Conservation (phyloP, 2,888 invertebrate genomes). For the Corythucha ciliata region DNA sequence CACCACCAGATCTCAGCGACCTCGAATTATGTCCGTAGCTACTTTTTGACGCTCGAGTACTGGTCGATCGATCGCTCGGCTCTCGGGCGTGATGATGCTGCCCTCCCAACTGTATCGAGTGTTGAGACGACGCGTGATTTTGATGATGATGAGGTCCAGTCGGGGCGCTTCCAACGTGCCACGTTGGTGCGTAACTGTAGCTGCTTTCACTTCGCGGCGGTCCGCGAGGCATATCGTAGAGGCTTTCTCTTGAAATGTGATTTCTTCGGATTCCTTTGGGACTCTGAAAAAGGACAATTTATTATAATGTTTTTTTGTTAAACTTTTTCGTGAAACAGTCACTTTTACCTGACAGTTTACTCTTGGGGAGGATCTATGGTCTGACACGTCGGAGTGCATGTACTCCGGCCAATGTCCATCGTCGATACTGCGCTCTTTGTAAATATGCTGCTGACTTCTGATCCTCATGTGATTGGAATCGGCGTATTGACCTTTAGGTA, state of each 20-base stretch:
- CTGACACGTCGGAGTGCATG: constrained; percentile 25
- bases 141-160: constrained; percentile 19
- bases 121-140: constrained; percentile 28
- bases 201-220: constrained; percentile 29
- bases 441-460: constrained; percentile 27
- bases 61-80: constrained; percentile 28
- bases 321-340: too few relatives aligned
- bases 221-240: constrained; percentile 27
- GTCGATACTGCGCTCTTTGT: constrained; percentile 29
- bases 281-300: constrained; percentile 21
- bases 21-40: constrained; percentile 24
- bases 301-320: not conserved
- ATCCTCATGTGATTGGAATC: constrained; percentile 28
- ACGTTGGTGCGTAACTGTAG: constrained; percentile 28
- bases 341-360: constrained; percentile 24
- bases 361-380: constrained; percentile 27
- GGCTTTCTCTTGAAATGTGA: constrained; percentile 28
- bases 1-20: constrained; percentile 16
- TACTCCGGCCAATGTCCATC: constrained; percentile 22
- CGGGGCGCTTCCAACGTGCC: too few relatives aligned
- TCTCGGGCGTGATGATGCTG: constrained; percentile 24
- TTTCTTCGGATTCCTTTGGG: constrained; percentile 25
- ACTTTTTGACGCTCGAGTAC: constrained; percentile 28
- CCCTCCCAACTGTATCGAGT: constrained; percentile 25
- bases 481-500: constrained; percentile 3